phyloP scores from a whole-genome alignment of 2,797 vertebrate species.

The Chanos chanos region DNA sequence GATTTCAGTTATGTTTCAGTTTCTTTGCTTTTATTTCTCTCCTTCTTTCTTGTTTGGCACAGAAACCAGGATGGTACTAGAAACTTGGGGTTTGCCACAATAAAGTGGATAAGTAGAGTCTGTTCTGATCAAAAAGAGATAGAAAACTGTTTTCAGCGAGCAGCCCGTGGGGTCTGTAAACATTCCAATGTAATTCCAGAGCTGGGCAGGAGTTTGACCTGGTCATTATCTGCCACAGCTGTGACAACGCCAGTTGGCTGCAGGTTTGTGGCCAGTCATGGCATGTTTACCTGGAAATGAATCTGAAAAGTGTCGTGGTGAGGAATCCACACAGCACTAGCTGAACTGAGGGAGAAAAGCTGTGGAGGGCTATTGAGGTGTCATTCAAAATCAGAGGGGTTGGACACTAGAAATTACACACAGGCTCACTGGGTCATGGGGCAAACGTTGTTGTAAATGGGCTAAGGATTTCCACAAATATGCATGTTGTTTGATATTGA shows the following conservation, averaged over 20 bases:
- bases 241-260: constrained; percentile 80
- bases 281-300: constrained; percentile 90
- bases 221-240: constrained; percentile 81
- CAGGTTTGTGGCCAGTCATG: constrained; percentile 74
- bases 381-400: constrained; percentile 63
- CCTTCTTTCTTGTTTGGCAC: constrained; percentile 39
- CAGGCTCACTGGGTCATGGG: constrained; percentile 65
- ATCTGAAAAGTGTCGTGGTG: constrained; percentile 81
- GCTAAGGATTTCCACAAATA: constrained; percentile 75
- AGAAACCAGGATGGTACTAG: constrained; percentile 56
- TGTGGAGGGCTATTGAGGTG: constrained; percentile 61
- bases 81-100: constrained; percentile 72
- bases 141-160: constrained; percentile 80
- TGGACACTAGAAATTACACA: constrained; percentile 67
- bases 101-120: constrained; percentile 73
- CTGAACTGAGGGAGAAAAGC: constrained; percentile 36
- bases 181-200: constrained; percentile 88
- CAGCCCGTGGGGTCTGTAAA: constrained; percentile 88
- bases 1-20: no score
- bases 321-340: constrained; percentile 76
- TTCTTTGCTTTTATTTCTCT: constrained; percentile 33
- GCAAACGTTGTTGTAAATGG: constrained; percentile 73
- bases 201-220: constrained; percentile 73
- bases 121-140: constrained; percentile 64
- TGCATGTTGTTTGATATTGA: constrained; percentile 70